Percentiles rank a stretch among this genome's conserved stretches.
phyloP scores from a whole-genome alignment of 2,888 invertebrate species.

The Darwinula stevensoni region DNA sequence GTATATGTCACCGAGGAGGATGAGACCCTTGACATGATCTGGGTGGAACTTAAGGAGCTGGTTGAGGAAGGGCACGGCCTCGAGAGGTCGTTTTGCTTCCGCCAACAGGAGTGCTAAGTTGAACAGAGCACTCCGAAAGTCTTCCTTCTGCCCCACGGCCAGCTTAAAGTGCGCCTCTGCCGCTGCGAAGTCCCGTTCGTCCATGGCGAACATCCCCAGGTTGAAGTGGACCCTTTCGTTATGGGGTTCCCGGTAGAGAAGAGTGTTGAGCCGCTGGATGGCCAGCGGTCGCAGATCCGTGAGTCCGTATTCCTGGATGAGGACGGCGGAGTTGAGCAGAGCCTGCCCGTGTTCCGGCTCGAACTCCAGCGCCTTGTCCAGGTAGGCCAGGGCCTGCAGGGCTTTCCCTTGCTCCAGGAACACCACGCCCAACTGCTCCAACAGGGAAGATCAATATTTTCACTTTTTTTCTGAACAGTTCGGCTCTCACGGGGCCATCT shows the following conservation, averaged over 20 bases:
- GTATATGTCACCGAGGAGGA: conserved; percentile 77
- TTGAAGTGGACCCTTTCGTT: conserved; percentile 85
- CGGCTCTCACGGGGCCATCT: too few relatives aligned
- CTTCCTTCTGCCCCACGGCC: conserved; percentile 49
- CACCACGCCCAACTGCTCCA: conserved; percentile 54
- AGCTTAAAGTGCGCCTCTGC: conserved; percentile 74
- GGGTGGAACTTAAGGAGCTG: conserved; percentile 70
- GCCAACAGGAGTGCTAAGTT: conserved; percentile 69
- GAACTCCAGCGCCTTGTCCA: conserved; percentile 69
- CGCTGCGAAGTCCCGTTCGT: conserved; percentile 55
- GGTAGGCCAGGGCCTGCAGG: conserved; percentile 59
- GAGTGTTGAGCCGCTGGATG: conserved; percentile 42
- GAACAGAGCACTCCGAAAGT: conserved; percentile 76
- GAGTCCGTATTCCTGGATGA: conserved; percentile 63
- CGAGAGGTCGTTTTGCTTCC: conserved; percentile 56
- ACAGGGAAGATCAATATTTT: too few relatives aligned
- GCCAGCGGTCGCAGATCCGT: conserved; percentile 33
- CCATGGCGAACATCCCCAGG: conserved; percentile 87
- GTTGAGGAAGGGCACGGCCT: conserved; percentile 70
- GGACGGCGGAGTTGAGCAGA: conserved; percentile 70
- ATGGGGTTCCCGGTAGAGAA: conserved; percentile 37
- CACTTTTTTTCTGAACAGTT: too few relatives aligned
- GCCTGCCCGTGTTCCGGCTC: conserved; percentile 89
- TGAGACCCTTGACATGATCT: conserved; percentile 74
- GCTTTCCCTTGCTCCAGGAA: conserved; percentile 72